Base-by-base conservation (phyloP, 1,140 invertebrate genomes). In the Branchinecta lindahli region DNA sequence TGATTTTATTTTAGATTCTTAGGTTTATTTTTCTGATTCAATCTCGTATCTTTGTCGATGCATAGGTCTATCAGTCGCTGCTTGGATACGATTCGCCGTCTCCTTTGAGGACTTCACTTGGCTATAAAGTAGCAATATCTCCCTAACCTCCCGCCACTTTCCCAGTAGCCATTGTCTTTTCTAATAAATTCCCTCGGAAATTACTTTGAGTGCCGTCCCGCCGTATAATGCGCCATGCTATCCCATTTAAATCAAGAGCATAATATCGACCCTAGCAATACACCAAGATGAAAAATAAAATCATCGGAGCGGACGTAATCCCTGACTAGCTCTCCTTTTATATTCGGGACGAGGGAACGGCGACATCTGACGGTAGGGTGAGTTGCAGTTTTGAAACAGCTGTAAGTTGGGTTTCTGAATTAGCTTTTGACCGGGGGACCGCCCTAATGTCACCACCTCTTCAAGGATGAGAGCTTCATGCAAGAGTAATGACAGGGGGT, bases 221-320 rank as follows among this genome's bases (percentile, higher is more conserved):
- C 33, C 33, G 33, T 3, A 33, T 33, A 33, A 33, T 33, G 33
- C 33, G 33, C 33, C 33, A 33, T 33, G 33, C 33, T 33, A 33
- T 33, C 33, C 33, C 52, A 61, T 61, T 61, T 61, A 61, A 61
- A 61, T 61, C 52, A 20, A 61, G 52, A 61, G 52, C 52, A 61
- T 61, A 61, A 61, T 61, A 61, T 61, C 52, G 52, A 61, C 52
- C 52, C 52, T 61, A 61, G 52, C 52, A 61, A 61, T 61, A 61
- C 52, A 61, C 52, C 33, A 61, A 15, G 52, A 61, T 61, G 52
- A 61, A 61, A 61, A 61, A 61, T 61, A 61, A 61, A 61, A 61
- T 61, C 52, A 61, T 61, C 52, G 18, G 52, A 61, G 52, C 18
- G 52, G 12, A 61, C 12, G 52, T 61, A 61, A 61, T 61, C 52